Percentiles rank a stretch among this genome's conserved stretches.
phyloP scores from a whole-genome alignment of 2,888 invertebrate species.

The Papilio protenor region DNA sequence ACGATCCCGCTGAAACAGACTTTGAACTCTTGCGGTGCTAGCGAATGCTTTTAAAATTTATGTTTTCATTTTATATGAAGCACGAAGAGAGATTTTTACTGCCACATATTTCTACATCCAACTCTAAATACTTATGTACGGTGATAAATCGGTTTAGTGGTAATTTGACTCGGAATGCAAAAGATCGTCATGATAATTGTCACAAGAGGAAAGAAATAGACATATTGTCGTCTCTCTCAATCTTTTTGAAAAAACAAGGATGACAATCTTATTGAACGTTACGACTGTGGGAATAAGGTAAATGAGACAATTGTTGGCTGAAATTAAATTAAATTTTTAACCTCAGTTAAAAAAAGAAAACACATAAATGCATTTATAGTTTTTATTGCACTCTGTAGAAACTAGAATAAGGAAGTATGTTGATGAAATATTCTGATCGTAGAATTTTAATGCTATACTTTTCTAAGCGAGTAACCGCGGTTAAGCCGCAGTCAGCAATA shows the following conservation, averaged over 20 bases:
- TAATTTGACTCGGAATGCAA: not conserved
- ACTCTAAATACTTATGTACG: not conserved
- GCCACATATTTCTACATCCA: constrained; percentile 20
- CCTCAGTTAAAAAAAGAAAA: not conserved
- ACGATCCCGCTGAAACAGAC: constrained; percentile 70
- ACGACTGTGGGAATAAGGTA: too few species aligned
- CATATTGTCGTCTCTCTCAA: too few species aligned
- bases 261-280: too few species aligned
- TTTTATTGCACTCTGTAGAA: not conserved
- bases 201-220: too few species aligned
- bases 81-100: constrained; percentile 11
- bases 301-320: too few species aligned
- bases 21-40: constrained; percentile 61
- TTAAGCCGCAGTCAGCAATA: constrained; percentile 18
- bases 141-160: constrained; percentile 19
- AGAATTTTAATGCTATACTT: not conserved
- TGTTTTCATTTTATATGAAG: constrained; percentile 35
- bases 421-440: not conserved
- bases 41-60: constrained; percentile 49
- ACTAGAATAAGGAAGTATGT: constrained; percentile 5
- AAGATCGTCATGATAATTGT: not conserved
- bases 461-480: constrained; percentile 9
- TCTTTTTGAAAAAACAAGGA: too few species aligned
- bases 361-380: not conserved
- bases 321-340: not conserved